Conservation (phyloP, 2,113 vertebrate species). For the Anhinga rufa region DNA sequence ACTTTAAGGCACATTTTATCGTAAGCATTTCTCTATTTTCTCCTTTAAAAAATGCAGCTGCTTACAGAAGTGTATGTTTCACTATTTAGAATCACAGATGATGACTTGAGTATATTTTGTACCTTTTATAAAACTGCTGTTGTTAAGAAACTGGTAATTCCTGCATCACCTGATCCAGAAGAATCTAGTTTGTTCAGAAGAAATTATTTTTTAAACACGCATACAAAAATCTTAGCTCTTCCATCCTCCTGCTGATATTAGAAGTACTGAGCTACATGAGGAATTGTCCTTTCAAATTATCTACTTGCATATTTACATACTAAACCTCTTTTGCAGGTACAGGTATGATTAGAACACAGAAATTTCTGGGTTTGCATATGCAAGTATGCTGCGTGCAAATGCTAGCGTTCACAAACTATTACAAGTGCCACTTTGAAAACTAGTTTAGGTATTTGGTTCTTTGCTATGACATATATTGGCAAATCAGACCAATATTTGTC, state of each 20-base stretch:
- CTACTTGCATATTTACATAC: background rate
- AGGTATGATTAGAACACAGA: background rate
- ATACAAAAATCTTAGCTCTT: background rate
- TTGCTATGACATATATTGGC: background rate
- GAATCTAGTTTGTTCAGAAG: background rate
- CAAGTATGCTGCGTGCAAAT: background rate
- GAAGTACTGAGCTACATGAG: background rate
- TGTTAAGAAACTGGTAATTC: background rate
- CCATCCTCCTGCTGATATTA: background rate
- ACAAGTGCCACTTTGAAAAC: background rate
- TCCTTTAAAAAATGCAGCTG: background rate
- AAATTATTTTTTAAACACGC: background rate
- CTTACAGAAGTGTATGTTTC: background rate
- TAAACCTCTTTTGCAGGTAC: background rate
- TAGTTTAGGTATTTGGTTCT: background rate
- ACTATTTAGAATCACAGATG: background rate
- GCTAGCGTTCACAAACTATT: background rate
- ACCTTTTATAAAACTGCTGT: background rate
- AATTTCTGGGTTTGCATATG: background rate
- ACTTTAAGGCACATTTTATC: background rate
- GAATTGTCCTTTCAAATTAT: background rate
- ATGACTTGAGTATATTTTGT: background rate
- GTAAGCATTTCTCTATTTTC: background rate
- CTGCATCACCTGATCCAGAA: background rate
- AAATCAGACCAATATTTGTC: background rate